Evolutionary conservation across 2,797 vertebrate species (phyloP).

Genomic region (Forpus xanthops): DNA sequence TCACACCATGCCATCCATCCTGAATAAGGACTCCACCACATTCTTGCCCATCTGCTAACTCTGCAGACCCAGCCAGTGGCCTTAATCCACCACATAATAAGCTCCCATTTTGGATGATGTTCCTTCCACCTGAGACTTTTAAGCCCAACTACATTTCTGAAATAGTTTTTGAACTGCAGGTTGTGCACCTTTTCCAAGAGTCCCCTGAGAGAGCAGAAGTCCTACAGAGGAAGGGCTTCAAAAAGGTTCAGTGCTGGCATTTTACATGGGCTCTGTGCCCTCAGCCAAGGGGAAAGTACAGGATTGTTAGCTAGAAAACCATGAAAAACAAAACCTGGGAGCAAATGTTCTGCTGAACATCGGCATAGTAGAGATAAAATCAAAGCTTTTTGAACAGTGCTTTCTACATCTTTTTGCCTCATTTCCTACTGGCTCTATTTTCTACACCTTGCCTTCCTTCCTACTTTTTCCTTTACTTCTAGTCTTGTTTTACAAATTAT

Average conservation of each 20-base stretch:
- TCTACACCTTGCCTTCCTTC: background rate
- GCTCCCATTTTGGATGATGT: constrained; percentile 31
- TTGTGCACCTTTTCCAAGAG: background rate
- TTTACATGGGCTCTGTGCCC: background rate
- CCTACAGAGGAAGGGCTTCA: background rate
- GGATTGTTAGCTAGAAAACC: background rate
- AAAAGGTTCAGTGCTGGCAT: background rate
- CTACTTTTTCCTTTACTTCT: background rate
- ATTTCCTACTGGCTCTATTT: background rate
- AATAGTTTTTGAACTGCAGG: constrained; percentile 1
- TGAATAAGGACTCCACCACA: background rate
- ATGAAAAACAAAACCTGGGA: background rate
- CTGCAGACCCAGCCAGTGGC: constrained; percentile 38
- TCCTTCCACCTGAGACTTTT: constrained; percentile 31
- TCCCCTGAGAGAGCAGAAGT: background rate
- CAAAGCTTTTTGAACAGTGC: background rate
- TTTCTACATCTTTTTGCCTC: background rate
- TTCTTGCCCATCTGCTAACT: constrained; percentile 60
- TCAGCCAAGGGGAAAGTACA: background rate
- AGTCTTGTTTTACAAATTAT: background rate
- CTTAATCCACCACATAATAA: constrained; percentile 62
- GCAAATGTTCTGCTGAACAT: background rate
- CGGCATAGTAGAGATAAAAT: background rate
- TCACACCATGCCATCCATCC: constrained; percentile 23
- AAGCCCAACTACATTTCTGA: background rate